Evolutionary conservation across 2,797 vertebrate genomes (phyloP).

Genomic region (Atherinosoma microstoma): DNA sequence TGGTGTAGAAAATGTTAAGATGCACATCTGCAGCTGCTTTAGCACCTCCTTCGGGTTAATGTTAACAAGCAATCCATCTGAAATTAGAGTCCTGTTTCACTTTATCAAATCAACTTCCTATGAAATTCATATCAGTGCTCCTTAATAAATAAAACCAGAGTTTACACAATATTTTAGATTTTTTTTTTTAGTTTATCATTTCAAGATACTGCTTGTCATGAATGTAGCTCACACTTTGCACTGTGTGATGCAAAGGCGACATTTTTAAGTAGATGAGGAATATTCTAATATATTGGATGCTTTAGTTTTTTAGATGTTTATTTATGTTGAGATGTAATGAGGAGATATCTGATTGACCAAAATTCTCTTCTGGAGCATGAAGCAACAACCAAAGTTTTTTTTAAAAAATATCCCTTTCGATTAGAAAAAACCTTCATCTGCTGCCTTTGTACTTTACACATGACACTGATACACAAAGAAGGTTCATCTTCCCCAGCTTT

Average conservation of each 20-base stretch:
- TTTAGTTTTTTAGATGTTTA: no score
- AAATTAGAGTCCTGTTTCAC: neutral
- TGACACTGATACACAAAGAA: neutral
- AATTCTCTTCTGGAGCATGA: neutral
- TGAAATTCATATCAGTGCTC: no score
- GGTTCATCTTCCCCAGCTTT: neutral
- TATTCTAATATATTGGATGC: neutral
- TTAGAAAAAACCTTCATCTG: no score
- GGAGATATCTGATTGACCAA: neutral
- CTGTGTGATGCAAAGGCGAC: no score
- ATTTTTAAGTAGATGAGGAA: no score
- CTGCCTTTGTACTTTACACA: neutral
- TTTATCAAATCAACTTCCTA: conserved; percentile 4
- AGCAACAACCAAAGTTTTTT: no score
- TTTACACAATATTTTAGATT: no score
- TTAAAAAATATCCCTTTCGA: no score
- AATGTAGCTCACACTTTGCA: neutral
- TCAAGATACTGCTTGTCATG: neutral
- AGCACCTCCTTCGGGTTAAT: no score
- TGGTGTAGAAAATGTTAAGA: no score
- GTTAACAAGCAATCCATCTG: neutral
- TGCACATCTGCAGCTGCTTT: no score
- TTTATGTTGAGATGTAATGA: neutral
- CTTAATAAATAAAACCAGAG: no score
- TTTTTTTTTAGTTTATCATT: neutral